Percentiles rank a stretch among this genome's conserved stretches.
phyloP scores from a whole-genome alignment of 2,888 invertebrate species.

The Hemicrepidius hirtus region DNA sequence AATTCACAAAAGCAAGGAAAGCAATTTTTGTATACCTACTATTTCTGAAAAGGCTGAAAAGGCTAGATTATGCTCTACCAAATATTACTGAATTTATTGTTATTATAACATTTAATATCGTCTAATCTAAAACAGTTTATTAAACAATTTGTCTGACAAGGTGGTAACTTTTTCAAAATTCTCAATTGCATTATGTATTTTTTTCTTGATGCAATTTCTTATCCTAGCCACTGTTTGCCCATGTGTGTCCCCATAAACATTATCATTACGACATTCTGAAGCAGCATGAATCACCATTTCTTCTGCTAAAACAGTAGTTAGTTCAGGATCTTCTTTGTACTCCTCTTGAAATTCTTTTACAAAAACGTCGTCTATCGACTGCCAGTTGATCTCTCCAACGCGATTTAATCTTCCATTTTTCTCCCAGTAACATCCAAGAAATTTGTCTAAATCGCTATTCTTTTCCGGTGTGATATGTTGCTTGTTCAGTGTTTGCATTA shows the following conservation, averaged over 20 bases:
- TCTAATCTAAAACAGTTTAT: too few relatives aligned
- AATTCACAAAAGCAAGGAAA: too few relatives aligned
- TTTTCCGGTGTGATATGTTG: neutral
- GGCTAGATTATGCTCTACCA: too few relatives aligned
- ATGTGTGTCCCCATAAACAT: neutral
- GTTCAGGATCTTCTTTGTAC: neutral
- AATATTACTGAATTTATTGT: too few relatives aligned
- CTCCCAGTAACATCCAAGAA: conserved; percentile 13
- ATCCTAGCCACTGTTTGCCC: neutral
- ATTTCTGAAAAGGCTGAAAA: too few relatives aligned
- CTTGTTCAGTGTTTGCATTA: neutral
- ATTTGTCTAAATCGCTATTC: neutral
- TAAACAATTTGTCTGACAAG: too few relatives aligned
- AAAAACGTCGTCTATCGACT: neutral
- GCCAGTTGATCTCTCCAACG: conserved; percentile 1
- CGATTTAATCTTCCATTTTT: neutral
- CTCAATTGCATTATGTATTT: neutral
- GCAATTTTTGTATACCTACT: too few relatives aligned
- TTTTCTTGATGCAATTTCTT: neutral
- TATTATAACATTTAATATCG: too few relatives aligned
- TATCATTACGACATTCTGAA: neutral
- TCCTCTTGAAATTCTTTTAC: neutral
- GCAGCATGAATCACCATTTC: neutral
- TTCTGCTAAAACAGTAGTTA: conserved; percentile 3
- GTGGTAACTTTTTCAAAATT: too few relatives aligned